Conservation (phyloP, 2,888 invertebrate species). For the Siphlonurus alternatus region DNA sequence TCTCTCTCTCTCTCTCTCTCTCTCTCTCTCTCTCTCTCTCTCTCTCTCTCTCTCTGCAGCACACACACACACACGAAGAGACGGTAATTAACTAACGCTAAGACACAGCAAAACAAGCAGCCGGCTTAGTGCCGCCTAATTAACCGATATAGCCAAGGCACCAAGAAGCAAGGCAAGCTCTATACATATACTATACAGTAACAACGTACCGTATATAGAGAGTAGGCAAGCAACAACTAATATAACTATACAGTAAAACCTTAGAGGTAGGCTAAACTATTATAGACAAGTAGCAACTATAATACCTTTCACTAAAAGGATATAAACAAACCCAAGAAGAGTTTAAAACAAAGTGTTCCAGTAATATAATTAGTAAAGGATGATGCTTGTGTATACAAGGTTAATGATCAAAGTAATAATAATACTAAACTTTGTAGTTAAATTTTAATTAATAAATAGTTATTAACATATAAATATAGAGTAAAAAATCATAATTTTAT, state of each 20-base stretch:
- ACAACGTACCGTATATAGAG: background rate
- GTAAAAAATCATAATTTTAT: no score
- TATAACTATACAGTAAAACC: background rate
- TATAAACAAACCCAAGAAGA: background rate
- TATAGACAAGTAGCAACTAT: background rate
- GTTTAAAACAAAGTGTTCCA: background rate
- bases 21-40: background rate
- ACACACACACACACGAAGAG: background rate
- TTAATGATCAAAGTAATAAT: background rate
- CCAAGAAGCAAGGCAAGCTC: background rate
- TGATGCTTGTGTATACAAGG: background rate
- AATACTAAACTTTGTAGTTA: no score
- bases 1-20: background rate
- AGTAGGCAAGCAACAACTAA: background rate
- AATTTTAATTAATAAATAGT: no score
- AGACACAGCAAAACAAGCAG: background rate
- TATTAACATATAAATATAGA: no score
- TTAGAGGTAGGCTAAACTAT: background rate
- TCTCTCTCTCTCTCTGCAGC: background rate
- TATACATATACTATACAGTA: background rate
- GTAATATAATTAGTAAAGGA: background rate
- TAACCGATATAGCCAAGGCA: background rate
- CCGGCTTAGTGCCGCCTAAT: background rate
- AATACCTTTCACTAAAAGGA: background rate
- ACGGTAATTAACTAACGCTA: background rate